Conservation (phyloP, 2,113 vertebrate genomes). For the Spermophilus dauricus region DNA sequence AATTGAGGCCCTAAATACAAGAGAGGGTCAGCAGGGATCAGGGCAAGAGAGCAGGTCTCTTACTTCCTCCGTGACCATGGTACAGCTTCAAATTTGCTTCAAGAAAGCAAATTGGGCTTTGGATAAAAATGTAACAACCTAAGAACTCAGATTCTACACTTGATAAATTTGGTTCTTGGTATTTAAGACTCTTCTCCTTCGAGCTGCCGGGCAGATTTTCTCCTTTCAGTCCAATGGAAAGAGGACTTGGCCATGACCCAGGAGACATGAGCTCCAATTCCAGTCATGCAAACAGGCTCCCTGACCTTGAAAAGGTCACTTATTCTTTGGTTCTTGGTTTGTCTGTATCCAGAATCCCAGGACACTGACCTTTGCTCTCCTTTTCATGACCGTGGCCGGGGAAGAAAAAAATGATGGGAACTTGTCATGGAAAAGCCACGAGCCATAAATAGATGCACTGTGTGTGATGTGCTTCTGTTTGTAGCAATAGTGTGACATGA, state of each 20-base stretch:
- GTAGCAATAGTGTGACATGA: neutral
- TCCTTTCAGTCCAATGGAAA: slow-evolving; percentile 31
- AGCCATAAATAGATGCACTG: neutral
- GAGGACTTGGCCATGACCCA: slow-evolving; percentile 38
- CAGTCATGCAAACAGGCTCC: neutral
- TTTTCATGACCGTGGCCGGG: neutral
- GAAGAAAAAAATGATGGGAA: neutral
- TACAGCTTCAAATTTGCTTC: slow-evolving; percentile 6
- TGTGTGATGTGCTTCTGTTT: neutral
- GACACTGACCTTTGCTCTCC: slow-evolving; percentile 23
- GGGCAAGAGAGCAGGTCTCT: neutral
- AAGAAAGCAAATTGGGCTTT: slow-evolving; percentile 16
- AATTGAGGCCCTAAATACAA: slow-evolving; percentile 1
- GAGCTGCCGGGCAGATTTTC: neutral
- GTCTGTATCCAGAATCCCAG: neutral
- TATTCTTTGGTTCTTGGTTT: slow-evolving; percentile 38
- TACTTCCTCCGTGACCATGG: neutral
- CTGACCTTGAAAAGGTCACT: slow-evolving; percentile 53
- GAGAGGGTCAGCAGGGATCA: neutral
- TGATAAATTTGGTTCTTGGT: neutral
- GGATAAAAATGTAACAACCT: slow-evolving; percentile 42
- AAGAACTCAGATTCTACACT: slow-evolving; percentile 23
- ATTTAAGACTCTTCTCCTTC: neutral
- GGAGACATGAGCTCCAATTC: slow-evolving; percentile 2
- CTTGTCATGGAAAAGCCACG: neutral